These are phyloP conservation scores for Brotogeris chrysoptera DNA, from an alignment of 2,797 vertebrate species.

Conservation along the genomic window DNA sequence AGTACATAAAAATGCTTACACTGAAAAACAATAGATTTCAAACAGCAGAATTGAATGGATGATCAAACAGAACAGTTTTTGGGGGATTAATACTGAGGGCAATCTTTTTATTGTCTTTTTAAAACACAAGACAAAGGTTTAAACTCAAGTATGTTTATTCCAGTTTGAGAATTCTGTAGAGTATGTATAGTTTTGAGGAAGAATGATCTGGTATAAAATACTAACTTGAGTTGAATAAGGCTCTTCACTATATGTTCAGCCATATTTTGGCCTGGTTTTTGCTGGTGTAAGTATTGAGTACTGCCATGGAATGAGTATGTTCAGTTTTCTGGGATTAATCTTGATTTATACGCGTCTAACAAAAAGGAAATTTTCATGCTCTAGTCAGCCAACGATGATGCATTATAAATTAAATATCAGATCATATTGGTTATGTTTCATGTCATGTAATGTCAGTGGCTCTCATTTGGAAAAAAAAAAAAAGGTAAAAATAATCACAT, in stretches of 20 bases:
- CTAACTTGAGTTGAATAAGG: conserved; percentile 14
- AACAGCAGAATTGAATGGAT: conserved; percentile 13
- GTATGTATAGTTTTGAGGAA: conserved; percentile 1
- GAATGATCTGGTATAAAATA: conserved; percentile 20
- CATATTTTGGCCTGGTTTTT: background rate
- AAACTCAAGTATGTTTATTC: conserved; percentile 50
- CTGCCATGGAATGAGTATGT: background rate
- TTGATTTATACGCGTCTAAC: background rate
- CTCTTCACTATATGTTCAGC: background rate
- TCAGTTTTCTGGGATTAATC: background rate
- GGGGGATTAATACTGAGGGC: background rate
- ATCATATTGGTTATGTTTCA: background rate
- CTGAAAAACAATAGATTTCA: conserved; percentile 24
- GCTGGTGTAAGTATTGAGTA: background rate
- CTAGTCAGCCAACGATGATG: background rate
- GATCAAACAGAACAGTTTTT: background rate
- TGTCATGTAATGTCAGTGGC: background rate
- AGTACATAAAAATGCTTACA: background rate
- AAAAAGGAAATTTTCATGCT: background rate
- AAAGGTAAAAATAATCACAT: background rate
- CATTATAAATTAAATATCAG: background rate
- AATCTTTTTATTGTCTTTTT: conserved; percentile 31
- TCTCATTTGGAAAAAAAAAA: background rate
- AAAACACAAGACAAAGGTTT: conserved; percentile 33
- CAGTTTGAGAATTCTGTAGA: conserved; percentile 22